phyloP scores from a whole-genome alignment of 2,113 vertebrate genomes.

The Trematomus loennbergii region DNA sequence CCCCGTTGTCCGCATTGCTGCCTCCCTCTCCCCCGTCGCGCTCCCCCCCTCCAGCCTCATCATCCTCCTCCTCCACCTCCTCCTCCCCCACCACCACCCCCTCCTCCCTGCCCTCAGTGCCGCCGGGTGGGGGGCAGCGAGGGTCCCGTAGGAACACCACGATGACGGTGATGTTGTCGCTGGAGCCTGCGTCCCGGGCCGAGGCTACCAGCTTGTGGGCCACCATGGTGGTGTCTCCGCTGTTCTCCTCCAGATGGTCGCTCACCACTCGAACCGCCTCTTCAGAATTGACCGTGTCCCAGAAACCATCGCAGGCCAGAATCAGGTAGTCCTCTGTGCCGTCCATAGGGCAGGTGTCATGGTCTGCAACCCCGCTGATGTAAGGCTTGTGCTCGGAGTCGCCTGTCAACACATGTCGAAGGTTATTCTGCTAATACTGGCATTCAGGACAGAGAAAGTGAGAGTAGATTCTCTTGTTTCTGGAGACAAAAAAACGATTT shows the following conservation, averaged over 20 bases:
- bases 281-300: conserved; percentile 94
- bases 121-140: conserved; percentile 79
- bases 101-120: conserved; percentile 85
- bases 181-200: conserved; percentile 97
- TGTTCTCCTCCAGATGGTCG: conserved; percentile 96
- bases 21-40: conserved; percentile 89
- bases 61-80: conserved; percentile 83
- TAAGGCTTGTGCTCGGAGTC: conserved; percentile 99
- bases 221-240: conserved; percentile 97
- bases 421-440: not conserved
- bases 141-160: conserved; percentile 98
- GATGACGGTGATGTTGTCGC: conserved; percentile 98
- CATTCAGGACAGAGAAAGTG: too few relatives aligned
- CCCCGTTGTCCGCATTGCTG: conserved; percentile 79
- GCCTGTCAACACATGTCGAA: conserved; percentile 79
- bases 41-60: conserved; percentile 84
- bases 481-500: not conserved
- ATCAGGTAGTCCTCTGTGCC: conserved; percentile 99
- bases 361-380: conserved; percentile 97
- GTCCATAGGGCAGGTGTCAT: conserved; percentile 88
- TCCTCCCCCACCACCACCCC: conserved; percentile 83
- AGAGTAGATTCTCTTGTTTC: not conserved
- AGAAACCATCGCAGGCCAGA: conserved; percentile 98
- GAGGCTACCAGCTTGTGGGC: conserved; percentile 98
- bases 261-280: conserved; percentile 97